These are phyloP conservation scores for Nomada goodeniana DNA, from an alignment of 2,888 invertebrate species.

Conservation along the genomic window DNA sequence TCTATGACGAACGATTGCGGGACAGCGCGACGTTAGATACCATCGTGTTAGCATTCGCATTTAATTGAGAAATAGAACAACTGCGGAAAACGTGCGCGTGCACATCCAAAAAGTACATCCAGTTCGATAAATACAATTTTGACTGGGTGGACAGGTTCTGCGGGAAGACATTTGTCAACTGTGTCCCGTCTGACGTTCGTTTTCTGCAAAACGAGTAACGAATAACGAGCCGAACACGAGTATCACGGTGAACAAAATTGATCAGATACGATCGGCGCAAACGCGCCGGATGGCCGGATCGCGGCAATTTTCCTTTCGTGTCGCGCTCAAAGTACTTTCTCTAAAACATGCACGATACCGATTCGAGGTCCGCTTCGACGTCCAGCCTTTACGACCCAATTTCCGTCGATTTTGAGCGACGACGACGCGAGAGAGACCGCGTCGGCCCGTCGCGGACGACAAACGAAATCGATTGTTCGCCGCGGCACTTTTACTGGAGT, in stretches of 20 bases:
- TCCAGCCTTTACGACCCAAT: slow-evolving; percentile 53
- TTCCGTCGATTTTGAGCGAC: slow-evolving; percentile 41
- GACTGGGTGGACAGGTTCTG: background rate
- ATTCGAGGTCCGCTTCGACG: slow-evolving; percentile 35
- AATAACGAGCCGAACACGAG: background rate
- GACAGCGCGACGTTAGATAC: background rate
- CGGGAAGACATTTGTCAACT: slow-evolving; percentile 10
- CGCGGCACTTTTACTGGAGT: slow-evolving; percentile 39
- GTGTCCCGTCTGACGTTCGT: background rate
- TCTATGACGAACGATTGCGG: background rate
- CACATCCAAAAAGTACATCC: background rate
- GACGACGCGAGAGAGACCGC: slow-evolving; percentile 32
- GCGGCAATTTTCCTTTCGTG: slow-evolving; percentile 69
- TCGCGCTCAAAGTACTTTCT: slow-evolving; percentile 64
- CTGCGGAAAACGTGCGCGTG: background rate
- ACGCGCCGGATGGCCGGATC: slow-evolving; percentile 56
- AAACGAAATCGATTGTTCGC: slow-evolving; percentile 15
- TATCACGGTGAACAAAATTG: background rate
- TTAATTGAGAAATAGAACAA: too few species aligned
- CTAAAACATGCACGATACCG: slow-evolving; percentile 55
- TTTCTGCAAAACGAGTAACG: slow-evolving; percentile 8
- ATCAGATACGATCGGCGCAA: slow-evolving; percentile 48
- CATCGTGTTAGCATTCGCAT: too few species aligned
- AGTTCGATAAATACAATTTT: background rate
- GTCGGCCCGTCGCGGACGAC: background rate